Percentiles rank a stretch among this genome's conserved stretches.
phyloP scores from a whole-genome alignment of 2,113 vertebrate genomes.

The Mesoclemmys tuberculata region DNA sequence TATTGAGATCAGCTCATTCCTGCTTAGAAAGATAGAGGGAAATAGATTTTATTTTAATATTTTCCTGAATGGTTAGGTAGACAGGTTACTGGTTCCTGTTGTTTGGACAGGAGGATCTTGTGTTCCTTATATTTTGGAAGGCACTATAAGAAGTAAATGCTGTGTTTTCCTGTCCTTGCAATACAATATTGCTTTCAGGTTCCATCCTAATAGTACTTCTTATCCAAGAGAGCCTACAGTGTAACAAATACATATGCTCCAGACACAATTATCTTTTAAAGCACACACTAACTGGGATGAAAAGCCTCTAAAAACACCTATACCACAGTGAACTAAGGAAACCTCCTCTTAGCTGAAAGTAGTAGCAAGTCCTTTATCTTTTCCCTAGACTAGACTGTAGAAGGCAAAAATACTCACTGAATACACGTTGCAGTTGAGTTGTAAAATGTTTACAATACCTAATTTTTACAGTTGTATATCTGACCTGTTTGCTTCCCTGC shows the following conservation, averaged over 20 bases:
- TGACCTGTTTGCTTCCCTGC: conserved; percentile 11
- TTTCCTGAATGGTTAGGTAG: conserved; percentile 2
- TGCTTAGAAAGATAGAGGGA: conserved; percentile 46
- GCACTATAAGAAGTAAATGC: background rate
- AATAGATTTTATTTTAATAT: background rate
- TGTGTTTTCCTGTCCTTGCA: background rate
- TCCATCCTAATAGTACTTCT: background rate
- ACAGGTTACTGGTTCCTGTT: conserved; percentile 10
- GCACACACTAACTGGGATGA: background rate
- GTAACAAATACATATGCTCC: background rate
- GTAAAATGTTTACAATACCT: conserved; percentile 12
- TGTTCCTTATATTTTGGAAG: conserved; percentile 29
- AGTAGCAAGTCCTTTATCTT: conserved; percentile 26
- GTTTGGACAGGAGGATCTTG: background rate
- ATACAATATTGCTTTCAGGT: conserved; percentile 11
- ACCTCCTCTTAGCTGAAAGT: background rate
- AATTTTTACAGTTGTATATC: background rate
- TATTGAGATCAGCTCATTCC: conserved; percentile 41
- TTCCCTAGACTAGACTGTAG: background rate
- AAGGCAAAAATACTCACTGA: background rate
- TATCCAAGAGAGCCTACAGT: background rate
- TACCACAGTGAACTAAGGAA: background rate
- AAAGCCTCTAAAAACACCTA: background rate
- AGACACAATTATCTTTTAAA: background rate
- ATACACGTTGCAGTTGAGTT: background rate